phyloP scores from a whole-genome alignment of 2,113 vertebrate genomes.

The Epinephelus cyanopodus region DNA sequence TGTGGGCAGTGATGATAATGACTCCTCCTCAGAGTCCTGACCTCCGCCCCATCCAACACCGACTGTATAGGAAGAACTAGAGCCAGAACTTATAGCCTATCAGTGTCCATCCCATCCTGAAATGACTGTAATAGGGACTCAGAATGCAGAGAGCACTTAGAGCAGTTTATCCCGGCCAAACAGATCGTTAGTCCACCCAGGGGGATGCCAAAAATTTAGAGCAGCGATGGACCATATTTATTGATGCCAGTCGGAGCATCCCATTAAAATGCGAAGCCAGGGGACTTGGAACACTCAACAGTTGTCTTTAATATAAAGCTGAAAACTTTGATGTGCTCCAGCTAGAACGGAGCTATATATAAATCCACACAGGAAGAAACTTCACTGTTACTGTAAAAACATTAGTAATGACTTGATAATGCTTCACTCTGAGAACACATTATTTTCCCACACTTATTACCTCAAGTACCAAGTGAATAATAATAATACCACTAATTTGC shows the following conservation, averaged over 20 bases:
- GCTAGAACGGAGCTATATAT: not conserved
- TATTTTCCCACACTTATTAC: not conserved
- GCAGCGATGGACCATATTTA: constrained; percentile 27
- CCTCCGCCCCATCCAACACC: not conserved
- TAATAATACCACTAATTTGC: not conserved
- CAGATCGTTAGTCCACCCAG: constrained; percentile 27
- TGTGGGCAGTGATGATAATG: not conserved
- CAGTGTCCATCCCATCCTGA: constrained; percentile 3
- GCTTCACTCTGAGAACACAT: no score
- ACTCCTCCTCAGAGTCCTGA: not conserved
- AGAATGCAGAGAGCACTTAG: constrained; percentile 16
- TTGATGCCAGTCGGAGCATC: constrained; percentile 24
- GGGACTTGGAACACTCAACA: constrained; percentile 10
- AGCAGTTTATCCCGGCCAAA: constrained; percentile 34
- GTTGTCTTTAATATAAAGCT: constrained; percentile 9
- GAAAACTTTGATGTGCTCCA: not conserved
- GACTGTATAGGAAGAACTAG: not conserved
- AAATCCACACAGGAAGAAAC: no score
- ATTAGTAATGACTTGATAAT: not conserved
- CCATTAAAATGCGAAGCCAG: constrained; percentile 14
- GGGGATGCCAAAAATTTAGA: constrained; percentile 25
- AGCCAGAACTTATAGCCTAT: not conserved
- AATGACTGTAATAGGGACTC: not conserved
- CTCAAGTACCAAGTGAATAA: not conserved
- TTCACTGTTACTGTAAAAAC: no score